Evolutionary conservation across 2,113 vertebrate genomes (phyloP), one percentile per base, ranked within the genome.

Genomic region (Uria aalge): DNA sequence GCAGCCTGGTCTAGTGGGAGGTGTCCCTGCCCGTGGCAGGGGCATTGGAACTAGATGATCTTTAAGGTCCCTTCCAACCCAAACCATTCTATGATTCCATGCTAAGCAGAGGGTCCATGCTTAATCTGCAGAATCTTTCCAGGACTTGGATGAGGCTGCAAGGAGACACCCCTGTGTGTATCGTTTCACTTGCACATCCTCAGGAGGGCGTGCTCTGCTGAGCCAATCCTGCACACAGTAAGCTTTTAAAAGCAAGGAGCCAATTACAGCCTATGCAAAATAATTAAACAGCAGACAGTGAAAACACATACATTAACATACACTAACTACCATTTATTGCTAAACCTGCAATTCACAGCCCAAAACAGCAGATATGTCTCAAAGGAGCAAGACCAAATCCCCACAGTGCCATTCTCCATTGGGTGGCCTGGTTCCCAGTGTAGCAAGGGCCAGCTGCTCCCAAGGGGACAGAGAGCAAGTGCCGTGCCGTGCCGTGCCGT

Each of bases 401-500:
- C 16, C 36, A 45, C 36, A 60, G 52, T 2, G 1, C 36, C 2
- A 1, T 50, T 45, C 63, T 55, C 41, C 24, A 8, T 8, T 29
- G 18, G 11, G 6, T 1, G 1, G 60, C 26, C 29, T 20, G 9
- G 29, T 17, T 75, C 30, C 22, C 3, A 2, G 30, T 18, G 32
- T 21, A 29, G 45, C 21, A 40, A 43, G 40, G 29, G 47, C 21
- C 36, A 27, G 27, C 32, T n/a, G 40, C 32, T 52, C 22, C 43
- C 1, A 1, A 36, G 40, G 26, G n/a, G 17, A n/a, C 0, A 1
- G 12, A 36, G 27, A 84, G 15, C 18, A 77, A 77, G 59, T 0
- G 5, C 53, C 13, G 3, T 34, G 10, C 53, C 13, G 2, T 24
- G 5, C 7, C 21, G 59, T 0, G 5, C 53, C 13, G 3, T 34